Evolutionary conservation across 2,113 vertebrate genomes (phyloP), one percentile per base, ranked within the genome.

Genomic region (Hippocampus guttulatus): DNA sequence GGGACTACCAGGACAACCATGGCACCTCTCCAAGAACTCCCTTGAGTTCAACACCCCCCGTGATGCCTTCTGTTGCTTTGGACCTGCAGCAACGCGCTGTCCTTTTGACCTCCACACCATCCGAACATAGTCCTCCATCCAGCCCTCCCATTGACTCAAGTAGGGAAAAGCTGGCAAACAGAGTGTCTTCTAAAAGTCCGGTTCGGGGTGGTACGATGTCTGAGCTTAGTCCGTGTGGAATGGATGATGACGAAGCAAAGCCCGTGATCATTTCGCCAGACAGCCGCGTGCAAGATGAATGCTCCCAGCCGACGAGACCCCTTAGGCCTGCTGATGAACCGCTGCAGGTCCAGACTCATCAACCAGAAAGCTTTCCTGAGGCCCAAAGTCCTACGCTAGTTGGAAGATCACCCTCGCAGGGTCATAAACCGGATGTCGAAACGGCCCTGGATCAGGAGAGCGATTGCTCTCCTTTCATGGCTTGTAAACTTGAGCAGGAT

Each of bases 401-500:
- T 0, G 27, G 16, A 68, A 43, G 52, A 52, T 73, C 69, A 25
- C 14, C 23, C 30, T 30, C 62, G 51, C 20, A 43, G 16, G 74
- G 73, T 68, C 79, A 76, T 68, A 10, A 38, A 69, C 30, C 65
- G 43, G 21, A 73, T 33, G 43, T 47, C 76, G 57, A 76, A 68
- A 40, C 45, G 68, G 81, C 83, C 74, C 81, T 85, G 77, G 81
- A 85, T 64, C 71, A 78, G 47, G 68, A 75, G 55, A 74, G n/a
- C 71, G 72, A 30, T 62, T 55, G 67, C 68, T 40, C 62, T 75
- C 47, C 43, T 4, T 30, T 70, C 55, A 64, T 77, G 21, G 60
- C 77, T 43, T 85, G 73, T 74, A 80, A 77, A 84, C 84, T 80
- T 78, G 77, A 88, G 58, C 73, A 67, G 67, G 74, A 77, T 5